Conservation (phyloP, 2,113 vertebrate species). For the Setophaga petechia region DNA sequence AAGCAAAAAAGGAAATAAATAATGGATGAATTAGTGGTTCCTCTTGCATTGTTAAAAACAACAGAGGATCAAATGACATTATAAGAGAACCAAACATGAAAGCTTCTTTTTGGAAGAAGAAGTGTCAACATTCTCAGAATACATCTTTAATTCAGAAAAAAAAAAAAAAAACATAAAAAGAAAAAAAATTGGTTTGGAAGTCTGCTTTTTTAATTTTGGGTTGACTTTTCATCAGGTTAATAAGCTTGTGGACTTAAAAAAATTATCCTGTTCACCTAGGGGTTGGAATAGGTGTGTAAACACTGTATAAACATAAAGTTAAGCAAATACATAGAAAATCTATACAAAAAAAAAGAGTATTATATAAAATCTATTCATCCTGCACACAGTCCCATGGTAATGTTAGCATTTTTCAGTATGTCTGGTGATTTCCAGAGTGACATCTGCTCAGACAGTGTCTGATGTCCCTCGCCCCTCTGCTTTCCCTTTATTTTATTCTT, state of each 20-base stretch:
- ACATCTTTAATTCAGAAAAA: not conserved
- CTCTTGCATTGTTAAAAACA: constrained; percentile 34
- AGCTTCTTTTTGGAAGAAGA: constrained; percentile 1
- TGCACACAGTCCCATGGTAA: not conserved
- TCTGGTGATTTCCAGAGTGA: not conserved
- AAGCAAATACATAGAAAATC: not conserved
- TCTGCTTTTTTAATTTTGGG: not conserved
- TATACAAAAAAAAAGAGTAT: not conserved
- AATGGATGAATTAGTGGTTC: constrained; percentile 26
- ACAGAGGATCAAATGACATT: constrained; percentile 15
- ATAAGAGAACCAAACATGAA: constrained; percentile 19
- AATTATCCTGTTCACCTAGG: not conserved
- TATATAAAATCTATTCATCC: not conserved
- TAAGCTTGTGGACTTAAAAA: not conserved
- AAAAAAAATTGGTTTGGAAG: not conserved
- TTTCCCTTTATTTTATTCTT: not conserved
- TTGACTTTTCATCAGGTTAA: not conserved
- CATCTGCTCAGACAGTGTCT: not conserved
- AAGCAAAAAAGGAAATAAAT: constrained; percentile 49
- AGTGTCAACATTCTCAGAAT: constrained; percentile 18
- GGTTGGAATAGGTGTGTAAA: not conserved
- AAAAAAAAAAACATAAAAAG: not conserved
- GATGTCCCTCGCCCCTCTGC: not conserved
- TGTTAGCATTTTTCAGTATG: not conserved
- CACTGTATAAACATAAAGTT: not conserved